Evolutionary conservation across 2,797 vertebrate genomes (phyloP).

Genomic region (Natrix natrix): DNA sequence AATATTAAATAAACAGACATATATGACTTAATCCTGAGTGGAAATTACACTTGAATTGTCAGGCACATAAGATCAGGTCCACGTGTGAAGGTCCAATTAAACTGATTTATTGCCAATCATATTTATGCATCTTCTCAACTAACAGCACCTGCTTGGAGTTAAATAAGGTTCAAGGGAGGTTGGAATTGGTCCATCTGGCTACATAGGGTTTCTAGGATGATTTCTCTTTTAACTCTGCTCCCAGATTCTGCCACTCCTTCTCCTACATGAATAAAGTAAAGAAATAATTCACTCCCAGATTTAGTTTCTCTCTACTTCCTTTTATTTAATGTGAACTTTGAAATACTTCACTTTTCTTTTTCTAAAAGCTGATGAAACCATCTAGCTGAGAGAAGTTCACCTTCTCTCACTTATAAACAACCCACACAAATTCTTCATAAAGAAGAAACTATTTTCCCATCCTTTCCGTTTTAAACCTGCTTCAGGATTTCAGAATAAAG

Average conservation of each 20-base stretch:
- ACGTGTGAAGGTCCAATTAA: not conserved
- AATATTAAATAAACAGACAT: not conserved
- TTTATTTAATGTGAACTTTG: not conserved
- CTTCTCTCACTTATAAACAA: not conserved
- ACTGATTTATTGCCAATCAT: not conserved
- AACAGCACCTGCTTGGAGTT: not conserved
- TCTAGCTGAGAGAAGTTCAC: not conserved
- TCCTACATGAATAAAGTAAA: not conserved
- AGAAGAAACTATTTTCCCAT: not conserved
- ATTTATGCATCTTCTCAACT: not conserved
- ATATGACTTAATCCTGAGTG: not conserved
- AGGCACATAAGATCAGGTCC: not conserved
- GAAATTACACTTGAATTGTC: not conserved
- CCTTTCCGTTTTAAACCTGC: slow-evolving; percentile 28
- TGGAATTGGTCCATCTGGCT: not conserved
- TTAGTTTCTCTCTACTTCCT: not conserved
- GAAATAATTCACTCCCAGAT: not conserved
- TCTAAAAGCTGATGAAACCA: not conserved
- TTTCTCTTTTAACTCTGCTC: not conserved
- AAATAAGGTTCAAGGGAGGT: not conserved
- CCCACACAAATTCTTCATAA: not conserved
- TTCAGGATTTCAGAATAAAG: slow-evolving; percentile 7
- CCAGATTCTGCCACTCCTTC: not conserved
- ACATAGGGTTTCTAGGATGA: not conserved
- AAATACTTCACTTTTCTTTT: not conserved